Base-by-base conservation (phyloP, 2,888 invertebrate species). In the Selenia dentaria region DNA sequence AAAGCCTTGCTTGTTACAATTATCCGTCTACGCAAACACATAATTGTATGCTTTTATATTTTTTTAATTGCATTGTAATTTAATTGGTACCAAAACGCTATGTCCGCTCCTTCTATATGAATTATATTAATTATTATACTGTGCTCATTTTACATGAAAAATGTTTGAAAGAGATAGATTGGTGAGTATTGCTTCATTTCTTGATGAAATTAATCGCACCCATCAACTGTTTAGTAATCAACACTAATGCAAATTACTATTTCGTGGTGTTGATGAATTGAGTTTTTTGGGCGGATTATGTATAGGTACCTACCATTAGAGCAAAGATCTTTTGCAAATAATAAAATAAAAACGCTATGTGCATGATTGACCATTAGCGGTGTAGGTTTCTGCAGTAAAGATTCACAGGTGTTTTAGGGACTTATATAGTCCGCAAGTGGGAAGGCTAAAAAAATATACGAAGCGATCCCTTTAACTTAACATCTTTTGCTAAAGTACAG, bases 11-110 rank as follows among this genome's bases (percentile, higher is more conserved):
- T 47, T 47, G 54, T 52, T 59, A 56, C 54, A 62, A 51, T 70
- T 68, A 70, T 12, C 74, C 69, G 68, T 67, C 61, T 68, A 69
- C 70, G 70, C 54, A 70, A 67, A 65, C 61, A 40, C 45, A 28
- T 51, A 64, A 53, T 54, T 58, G 53, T 12, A 28, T 6, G 9
- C 33, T 6, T 35, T 27, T 16, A 52, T 36, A n/a, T n/a, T n/a
- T 35, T 18, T 16, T 45, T 36, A 25, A 33, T 42, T 42, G 22
- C 26, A 13, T 10, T 8, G 24, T 8, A 14, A 13, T 40, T 27
- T 20, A 9, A 35, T 0, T 18, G 9, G 10, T 33, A 27, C 18
- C 14, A 35, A 26, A 16, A 22, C 24, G 5, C 22, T 16, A 24
- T 24, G 4, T 16, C 35, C 24, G 22, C 34, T 11, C 12, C 12